A percentile compares a stretch with the other conserved stretches of the same genome.
These are phyloP conservation scores for Gnathonemus echidnorhynchus DNA, from an alignment of 2,113 vertebrate genomes.

Conservation along the genomic window DNA sequence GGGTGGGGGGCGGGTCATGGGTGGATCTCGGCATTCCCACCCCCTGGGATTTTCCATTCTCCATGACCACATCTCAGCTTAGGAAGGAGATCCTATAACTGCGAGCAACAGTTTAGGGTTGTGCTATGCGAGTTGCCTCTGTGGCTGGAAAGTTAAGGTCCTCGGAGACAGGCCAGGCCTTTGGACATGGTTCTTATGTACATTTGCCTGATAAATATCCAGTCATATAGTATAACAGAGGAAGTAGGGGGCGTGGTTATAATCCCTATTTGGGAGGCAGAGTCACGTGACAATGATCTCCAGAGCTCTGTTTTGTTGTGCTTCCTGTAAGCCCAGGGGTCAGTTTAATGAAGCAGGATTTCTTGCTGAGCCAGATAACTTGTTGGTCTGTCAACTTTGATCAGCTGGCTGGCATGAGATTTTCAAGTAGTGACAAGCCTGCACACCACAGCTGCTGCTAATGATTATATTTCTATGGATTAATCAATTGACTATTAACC, in stretches of 20 bases:
- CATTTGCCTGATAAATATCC: neutral
- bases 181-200: neutral
- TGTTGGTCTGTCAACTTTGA: no score
- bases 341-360: neutral
- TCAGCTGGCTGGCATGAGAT: no score
- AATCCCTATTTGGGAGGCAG: neutral
- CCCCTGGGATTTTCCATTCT: slow-evolving; percentile 24
- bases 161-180: neutral
- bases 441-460: no score
- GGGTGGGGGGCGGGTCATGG: slow-evolving; percentile 27
- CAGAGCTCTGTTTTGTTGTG: neutral
- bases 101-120: neutral
- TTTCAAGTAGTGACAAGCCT: no score
- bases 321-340: neutral
- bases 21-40: slow-evolving; percentile 26
- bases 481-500: no score
- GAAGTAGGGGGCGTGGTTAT: neutral
- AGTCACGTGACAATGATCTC: neutral
- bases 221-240: neutral
- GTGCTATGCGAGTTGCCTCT: neutral
- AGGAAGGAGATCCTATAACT: neutral
- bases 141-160: neutral
- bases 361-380: neutral
- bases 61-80: slow-evolving; percentile 29
- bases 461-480: no score